Evolutionary conservation across 2,888 invertebrate genomes (phyloP).

Genomic region (Ochropacha duplaris): DNA sequence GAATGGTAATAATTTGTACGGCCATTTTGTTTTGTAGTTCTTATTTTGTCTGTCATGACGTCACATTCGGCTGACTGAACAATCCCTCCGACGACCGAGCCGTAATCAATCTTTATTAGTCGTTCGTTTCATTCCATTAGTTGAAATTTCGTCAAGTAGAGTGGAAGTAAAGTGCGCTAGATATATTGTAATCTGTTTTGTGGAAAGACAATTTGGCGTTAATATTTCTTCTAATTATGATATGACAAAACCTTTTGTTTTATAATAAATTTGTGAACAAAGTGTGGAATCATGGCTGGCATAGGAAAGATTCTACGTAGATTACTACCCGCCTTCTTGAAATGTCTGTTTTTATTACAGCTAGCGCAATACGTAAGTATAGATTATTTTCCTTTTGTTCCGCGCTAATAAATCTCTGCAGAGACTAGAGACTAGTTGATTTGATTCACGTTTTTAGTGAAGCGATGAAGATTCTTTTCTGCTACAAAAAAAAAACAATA

Average conservation of each 20-base stretch:
- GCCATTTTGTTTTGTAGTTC: slow-evolving; percentile 16
- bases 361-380: slow-evolving; percentile 65
- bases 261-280: slow-evolving; percentile 42
- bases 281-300: slow-evolving; percentile 57
- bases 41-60: slow-evolving; percentile 15
- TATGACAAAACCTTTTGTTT: slow-evolving; percentile 52
- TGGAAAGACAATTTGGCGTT: slow-evolving; percentile 7
- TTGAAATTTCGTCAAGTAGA: slow-evolving; percentile 20
- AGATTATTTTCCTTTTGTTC: slow-evolving; percentile 38
- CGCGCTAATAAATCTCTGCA: slow-evolving; percentile 37
- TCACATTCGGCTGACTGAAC: no score
- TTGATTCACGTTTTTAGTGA: not conserved
- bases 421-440: slow-evolving; percentile 9
- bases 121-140: slow-evolving; percentile 20
- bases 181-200: slow-evolving; percentile 16
- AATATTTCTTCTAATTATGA: slow-evolving; percentile 49
- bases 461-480: not conserved
- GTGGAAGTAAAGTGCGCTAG: slow-evolving; percentile 25
- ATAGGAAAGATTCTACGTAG: slow-evolving; percentile 44
- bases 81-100: not conserved
- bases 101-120: not conserved
- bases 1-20: no score
- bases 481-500: no score
- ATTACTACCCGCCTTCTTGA: slow-evolving; percentile 56
- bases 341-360: slow-evolving; percentile 58